Evolutionary conservation across 2,888 invertebrate genomes (phyloP).

Genomic region (Diabrotica balteata): DNA sequence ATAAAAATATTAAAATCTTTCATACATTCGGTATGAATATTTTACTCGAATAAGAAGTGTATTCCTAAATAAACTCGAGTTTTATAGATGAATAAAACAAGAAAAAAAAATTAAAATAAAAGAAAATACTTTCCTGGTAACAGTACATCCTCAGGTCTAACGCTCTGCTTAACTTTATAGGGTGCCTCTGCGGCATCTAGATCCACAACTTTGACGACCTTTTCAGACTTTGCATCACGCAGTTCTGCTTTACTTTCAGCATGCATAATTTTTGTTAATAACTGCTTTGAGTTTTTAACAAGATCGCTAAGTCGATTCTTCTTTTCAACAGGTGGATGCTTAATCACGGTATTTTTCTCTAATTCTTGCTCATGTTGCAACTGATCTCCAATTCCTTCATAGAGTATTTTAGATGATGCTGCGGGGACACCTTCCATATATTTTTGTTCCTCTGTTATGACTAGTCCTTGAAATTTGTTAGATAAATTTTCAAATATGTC

Average conservation of each 20-base stretch:
- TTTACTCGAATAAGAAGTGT: too few relatives aligned
- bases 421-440: slow-evolving; percentile 20
- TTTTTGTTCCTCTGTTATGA: slow-evolving; percentile 26
- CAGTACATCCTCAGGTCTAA: slow-evolving; percentile 37
- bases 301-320: slow-evolving; percentile 58
- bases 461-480: slow-evolving; percentile 32
- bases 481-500: slow-evolving; percentile 42
- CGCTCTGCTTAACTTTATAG: slow-evolving; percentile 25
- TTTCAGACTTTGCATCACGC: slow-evolving; percentile 37
- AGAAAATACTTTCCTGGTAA: slow-evolving; percentile 22
- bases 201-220: slow-evolving; percentile 40
- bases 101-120: not conserved
- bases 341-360: slow-evolving; percentile 33
- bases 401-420: slow-evolving; percentile 1
- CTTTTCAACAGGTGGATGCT: slow-evolving; percentile 58
- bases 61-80: too few relatives aligned
- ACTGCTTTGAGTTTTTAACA: slow-evolving; percentile 57
- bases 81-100: not conserved
- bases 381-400: slow-evolving; percentile 46
- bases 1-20: too few relatives aligned
- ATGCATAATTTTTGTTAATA: slow-evolving; percentile 47
- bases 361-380: slow-evolving; percentile 37
- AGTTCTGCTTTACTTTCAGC: slow-evolving; percentile 51
- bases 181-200: slow-evolving; percentile 35
- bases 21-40: too few relatives aligned